These are phyloP conservation scores for Allygus modestus DNA, from an alignment of 2,888 invertebrate species.

Conservation along the genomic window DNA sequence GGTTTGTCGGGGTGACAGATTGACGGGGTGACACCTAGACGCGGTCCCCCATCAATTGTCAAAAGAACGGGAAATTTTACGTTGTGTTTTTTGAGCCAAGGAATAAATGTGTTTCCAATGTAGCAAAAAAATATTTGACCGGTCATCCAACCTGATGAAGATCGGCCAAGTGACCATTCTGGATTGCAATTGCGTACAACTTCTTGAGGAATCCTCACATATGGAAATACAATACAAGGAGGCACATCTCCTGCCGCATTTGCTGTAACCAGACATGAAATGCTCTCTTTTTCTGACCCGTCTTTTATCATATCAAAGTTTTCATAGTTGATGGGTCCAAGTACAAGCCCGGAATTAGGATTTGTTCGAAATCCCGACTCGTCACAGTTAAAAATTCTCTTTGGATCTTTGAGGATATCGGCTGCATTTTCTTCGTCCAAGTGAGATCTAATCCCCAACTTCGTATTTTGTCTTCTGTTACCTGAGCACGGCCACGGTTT, in stretches of 20 bases:
- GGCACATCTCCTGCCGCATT: slow-evolving; percentile 45
- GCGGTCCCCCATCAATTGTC: slow-evolving; percentile 20
- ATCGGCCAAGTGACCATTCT: slow-evolving; percentile 44
- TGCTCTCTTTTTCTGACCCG: slow-evolving; percentile 49
- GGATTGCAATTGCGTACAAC: slow-evolving; percentile 40
- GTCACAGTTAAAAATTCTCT: slow-evolving; percentile 25
- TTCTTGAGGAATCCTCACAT: slow-evolving; percentile 32
- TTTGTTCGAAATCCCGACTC: slow-evolving; percentile 49
- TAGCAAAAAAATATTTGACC: slow-evolving; percentile 46
- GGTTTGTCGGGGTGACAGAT: too few relatives aligned
- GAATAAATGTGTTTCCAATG: slow-evolving; percentile 51
- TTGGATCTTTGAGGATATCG: slow-evolving; percentile 43
- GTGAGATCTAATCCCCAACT: slow-evolving; percentile 29
- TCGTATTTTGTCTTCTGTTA: slow-evolving; percentile 37
- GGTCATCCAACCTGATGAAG: slow-evolving; percentile 48
- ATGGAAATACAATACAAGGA: slow-evolving; percentile 34
- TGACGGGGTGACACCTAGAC: too few relatives aligned
- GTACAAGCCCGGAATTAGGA: slow-evolving; percentile 37
- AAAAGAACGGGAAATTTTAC: slow-evolving; percentile 22
- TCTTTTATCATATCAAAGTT: slow-evolving; percentile 41
- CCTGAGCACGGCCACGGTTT: slow-evolving; percentile 22
- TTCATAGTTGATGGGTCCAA: slow-evolving; percentile 45
- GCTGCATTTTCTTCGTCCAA: slow-evolving; percentile 14
- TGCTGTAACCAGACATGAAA: slow-evolving; percentile 30
- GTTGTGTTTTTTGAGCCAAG: slow-evolving; percentile 47